A percentile compares a stretch with the other conserved stretches of the same genome.
phyloP scores from a whole-genome alignment of 2,888 invertebrate species.

The Mimas tiliae region DNA sequence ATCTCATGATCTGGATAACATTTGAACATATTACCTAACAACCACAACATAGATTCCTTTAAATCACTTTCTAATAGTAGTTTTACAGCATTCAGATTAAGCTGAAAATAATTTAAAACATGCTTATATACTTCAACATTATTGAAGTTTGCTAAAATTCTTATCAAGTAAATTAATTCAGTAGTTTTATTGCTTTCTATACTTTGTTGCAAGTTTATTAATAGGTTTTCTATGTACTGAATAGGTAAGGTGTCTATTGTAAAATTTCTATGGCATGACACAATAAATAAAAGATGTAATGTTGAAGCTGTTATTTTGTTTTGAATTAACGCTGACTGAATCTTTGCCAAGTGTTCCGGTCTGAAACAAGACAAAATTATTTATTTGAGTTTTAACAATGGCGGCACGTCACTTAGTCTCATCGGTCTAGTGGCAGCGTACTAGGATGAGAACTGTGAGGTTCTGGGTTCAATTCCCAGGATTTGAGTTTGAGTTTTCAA shows the following conservation, averaged over 20 bases:
- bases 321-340: slow-evolving; percentile 45
- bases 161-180: slow-evolving; percentile 50
- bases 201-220: slow-evolving; percentile 42
- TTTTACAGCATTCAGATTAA: slow-evolving; percentile 43
- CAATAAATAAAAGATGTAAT: slow-evolving; percentile 56
- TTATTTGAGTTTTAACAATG: slow-evolving; percentile 11
- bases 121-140: slow-evolving; percentile 40
- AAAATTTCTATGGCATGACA: slow-evolving; percentile 66
- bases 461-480: too few relatives aligned
- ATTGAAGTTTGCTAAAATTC: slow-evolving; percentile 62
- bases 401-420: too few relatives aligned
- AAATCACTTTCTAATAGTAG: slow-evolving; percentile 42
- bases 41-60: slow-evolving; percentile 58
- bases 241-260: slow-evolving; percentile 37
- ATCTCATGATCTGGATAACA: slow-evolving; percentile 47
- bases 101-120: slow-evolving; percentile 47
- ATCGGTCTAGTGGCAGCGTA: too few relatives aligned
- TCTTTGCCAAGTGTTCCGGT: slow-evolving; percentile 49
- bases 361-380: slow-evolving; percentile 49
- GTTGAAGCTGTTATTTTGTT: slow-evolving; percentile 41
- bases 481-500: too few relatives aligned
- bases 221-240: slow-evolving; percentile 44
- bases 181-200: slow-evolving; percentile 35
- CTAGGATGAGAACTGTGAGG: too few relatives aligned
- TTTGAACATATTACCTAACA: slow-evolving; percentile 66